Conservation (phyloP, 2,888 invertebrate genomes). For the Luperina testacea region DNA sequence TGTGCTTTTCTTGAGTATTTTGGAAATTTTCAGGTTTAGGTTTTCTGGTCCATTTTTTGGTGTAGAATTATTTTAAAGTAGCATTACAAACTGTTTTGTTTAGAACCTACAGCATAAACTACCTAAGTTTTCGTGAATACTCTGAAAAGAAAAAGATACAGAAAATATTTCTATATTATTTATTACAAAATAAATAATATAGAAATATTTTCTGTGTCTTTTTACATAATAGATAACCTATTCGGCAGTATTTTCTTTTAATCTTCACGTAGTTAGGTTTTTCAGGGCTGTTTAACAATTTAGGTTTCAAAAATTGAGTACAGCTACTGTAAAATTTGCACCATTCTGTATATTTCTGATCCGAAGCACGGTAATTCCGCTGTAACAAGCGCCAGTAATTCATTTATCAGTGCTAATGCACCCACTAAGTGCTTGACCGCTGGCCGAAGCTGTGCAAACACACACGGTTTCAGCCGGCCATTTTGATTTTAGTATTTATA, state of each 20-base stretch:
- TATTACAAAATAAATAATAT: too few species aligned
- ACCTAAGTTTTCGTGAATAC: background rate
- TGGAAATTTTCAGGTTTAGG: background rate
- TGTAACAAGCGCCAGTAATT: slow-evolving; percentile 45
- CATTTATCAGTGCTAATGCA: slow-evolving; percentile 52
- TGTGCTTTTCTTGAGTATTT: slow-evolving; percentile 6
- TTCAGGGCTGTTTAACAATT: background rate
- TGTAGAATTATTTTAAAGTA: background rate
- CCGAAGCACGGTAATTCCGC: background rate
- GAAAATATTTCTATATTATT: background rate
- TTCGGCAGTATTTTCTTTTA: background rate
- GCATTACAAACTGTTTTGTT: background rate
- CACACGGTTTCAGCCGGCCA: slow-evolving; percentile 12
- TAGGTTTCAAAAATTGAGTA: background rate
- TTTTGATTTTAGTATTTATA: slow-evolving; percentile 16
- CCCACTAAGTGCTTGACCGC: slow-evolving; percentile 47
- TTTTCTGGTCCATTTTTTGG: background rate
- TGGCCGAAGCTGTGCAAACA: slow-evolving; percentile 26
- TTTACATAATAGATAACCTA: background rate
- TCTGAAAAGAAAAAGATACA: background rate
- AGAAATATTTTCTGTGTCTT: too few species aligned
- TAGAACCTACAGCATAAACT: background rate
- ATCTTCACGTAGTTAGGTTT: background rate
- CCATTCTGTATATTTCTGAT: background rate
- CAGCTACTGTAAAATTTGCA: background rate